Evolutionary conservation across 2,113 vertebrate species (phyloP).

Genomic region (Ariopsis seemanni): DNA sequence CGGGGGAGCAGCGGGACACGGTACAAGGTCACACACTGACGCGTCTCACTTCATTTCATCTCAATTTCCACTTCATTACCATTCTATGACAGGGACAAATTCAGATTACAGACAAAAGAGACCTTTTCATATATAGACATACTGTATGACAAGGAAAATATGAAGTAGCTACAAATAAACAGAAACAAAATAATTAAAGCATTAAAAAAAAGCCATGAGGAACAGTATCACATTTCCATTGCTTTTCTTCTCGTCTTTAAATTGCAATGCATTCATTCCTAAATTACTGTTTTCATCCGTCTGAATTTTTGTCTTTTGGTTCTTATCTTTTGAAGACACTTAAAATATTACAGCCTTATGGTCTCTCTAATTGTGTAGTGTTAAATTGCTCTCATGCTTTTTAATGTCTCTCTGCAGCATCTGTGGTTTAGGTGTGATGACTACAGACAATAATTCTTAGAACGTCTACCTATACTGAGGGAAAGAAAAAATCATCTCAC

Average conservation of each 20-base stretch:
- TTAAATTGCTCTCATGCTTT: not conserved
- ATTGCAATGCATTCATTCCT: not conserved
- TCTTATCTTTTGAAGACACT: not conserved
- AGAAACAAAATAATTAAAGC: not conserved
- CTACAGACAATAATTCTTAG: not conserved
- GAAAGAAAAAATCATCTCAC: not conserved
- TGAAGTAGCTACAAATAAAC: not conserved
- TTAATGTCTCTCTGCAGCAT: too few species aligned
- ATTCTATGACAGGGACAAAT: not conserved
- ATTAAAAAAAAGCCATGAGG: too few species aligned
- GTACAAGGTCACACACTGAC: constrained; percentile 33
- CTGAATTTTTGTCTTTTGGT: not conserved
- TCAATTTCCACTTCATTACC: not conserved
- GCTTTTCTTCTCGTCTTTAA: not conserved
- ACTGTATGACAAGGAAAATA: not conserved
- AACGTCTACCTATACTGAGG: not conserved
- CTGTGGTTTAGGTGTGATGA: not conserved
- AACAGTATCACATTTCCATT: not conserved
- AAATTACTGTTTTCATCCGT: not conserved
- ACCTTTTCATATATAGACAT: not conserved
- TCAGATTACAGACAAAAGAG: not conserved
- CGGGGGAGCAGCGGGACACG: constrained; percentile 16
- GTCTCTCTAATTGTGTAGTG: not conserved
- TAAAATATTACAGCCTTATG: not conserved
- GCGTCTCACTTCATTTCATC: not conserved